Conservation (phyloP, 2,888 invertebrate genomes). For the Ferrisia virgata region DNA sequence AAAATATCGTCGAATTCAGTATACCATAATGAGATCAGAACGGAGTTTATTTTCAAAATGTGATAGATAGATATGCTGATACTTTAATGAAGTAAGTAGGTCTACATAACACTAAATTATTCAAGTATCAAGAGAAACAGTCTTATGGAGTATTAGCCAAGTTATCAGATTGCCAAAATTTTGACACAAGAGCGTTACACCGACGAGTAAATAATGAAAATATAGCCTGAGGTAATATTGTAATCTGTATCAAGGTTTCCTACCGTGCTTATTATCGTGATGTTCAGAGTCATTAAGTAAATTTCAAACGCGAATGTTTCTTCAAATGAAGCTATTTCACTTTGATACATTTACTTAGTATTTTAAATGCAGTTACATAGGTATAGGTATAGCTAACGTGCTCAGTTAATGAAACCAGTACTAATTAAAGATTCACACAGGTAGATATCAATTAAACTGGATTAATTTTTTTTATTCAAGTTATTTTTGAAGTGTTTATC, state of each 20-base stretch:
- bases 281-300: neutral
- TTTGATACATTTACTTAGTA: too few relatives aligned
- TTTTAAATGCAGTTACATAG: neutral
- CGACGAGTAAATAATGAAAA: constrained; percentile 6
- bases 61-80: too few relatives aligned
- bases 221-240: neutral
- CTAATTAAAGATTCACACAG: too few relatives aligned
- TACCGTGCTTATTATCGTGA: neutral
- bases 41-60: neutral
- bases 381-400: too few relatives aligned
- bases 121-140: neutral
- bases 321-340: neutral
- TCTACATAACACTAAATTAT: neutral
- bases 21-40: neutral
- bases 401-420: too few relatives aligned
- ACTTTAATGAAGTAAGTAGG: neutral
- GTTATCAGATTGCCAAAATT: constrained; percentile 11
- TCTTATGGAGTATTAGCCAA: neutral
- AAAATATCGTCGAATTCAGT: too few relatives aligned
- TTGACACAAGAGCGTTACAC: neutral
- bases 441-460: too few relatives aligned
- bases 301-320: neutral
- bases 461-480: too few relatives aligned
- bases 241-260: neutral
- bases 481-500: too few relatives aligned